Evolutionary conservation across 2,888 invertebrate species (phyloP).

Genomic region (Girardia tigrina): DNA sequence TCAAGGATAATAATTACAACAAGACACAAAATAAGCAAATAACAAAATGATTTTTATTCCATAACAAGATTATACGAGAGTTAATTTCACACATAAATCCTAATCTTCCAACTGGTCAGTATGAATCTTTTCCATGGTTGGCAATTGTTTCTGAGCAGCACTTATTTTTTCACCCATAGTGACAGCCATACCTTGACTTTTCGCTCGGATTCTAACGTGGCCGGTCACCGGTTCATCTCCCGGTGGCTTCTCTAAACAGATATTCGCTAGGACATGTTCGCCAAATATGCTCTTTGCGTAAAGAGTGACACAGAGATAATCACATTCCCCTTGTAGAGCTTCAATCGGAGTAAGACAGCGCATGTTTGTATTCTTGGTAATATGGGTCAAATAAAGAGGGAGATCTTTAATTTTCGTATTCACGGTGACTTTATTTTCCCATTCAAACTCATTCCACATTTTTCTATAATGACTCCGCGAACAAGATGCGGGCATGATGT

Average conservation of each 20-base stretch:
- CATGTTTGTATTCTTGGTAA: slow-evolving; percentile 91
- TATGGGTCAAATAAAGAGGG: slow-evolving; percentile 75
- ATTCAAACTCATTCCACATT: slow-evolving; percentile 99
- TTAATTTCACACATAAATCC: too few relatives aligned
- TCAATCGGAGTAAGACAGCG: slow-evolving; percentile 74
- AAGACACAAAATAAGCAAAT: too few relatives aligned
- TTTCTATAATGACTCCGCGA: slow-evolving; percentile 87
- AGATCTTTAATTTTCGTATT: slow-evolving; percentile 78
- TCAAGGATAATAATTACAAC: too few relatives aligned
- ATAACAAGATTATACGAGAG: too few relatives aligned
- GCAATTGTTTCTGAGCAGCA: slow-evolving; percentile 48
- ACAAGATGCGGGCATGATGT: slow-evolving; percentile 65
- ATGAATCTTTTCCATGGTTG: not conserved
- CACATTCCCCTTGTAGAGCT: slow-evolving; percentile 71
- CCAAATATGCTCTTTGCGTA: slow-evolving; percentile 89
- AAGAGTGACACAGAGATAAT: slow-evolving; percentile 98
- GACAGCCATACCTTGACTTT: slow-evolving; percentile 97
- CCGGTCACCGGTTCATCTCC: slow-evolving; percentile 70
- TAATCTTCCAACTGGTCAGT: not conserved
- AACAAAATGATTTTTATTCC: too few relatives aligned
- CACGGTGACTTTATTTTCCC: slow-evolving; percentile 98
- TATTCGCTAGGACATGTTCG: slow-evolving; percentile 93
- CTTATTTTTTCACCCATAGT: slow-evolving; percentile 96
- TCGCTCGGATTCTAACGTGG: slow-evolving; percentile 90
- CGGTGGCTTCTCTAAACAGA: slow-evolving; percentile 75